These are phyloP conservation scores for Decapterus maruadsi DNA, from an alignment of 2,797 vertebrate species.

Conservation along the genomic window DNA sequence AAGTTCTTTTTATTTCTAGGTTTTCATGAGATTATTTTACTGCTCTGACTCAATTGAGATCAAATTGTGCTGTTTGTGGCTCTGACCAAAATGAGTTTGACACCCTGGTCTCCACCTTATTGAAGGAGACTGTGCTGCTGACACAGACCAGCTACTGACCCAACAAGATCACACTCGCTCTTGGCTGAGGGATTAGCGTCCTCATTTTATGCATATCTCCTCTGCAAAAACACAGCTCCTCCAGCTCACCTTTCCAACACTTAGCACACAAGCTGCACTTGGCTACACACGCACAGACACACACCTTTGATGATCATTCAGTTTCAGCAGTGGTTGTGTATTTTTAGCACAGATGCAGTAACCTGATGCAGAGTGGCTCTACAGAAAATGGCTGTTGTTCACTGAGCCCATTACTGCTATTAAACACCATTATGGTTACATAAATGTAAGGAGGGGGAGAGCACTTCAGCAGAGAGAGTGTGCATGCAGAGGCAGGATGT, in stretches of 20 bases:
- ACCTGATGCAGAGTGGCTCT: slow-evolving; percentile 44
- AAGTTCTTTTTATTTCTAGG: too few species aligned
- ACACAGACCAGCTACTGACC: slow-evolving; percentile 58
- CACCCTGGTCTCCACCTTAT: slow-evolving; percentile 24
- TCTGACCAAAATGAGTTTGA: too few species aligned
- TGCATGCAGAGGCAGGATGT: slow-evolving; percentile 32
- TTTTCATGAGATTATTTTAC: too few species aligned
- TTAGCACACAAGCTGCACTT: slow-evolving; percentile 4
- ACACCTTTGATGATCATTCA: not conserved
- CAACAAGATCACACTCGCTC: slow-evolving; percentile 65
- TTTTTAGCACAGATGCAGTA: slow-evolving; percentile 34
- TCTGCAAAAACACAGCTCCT: slow-evolving; percentile 48
- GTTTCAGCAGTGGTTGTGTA: slow-evolving; percentile 15
- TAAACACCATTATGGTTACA: slow-evolving; percentile 66
- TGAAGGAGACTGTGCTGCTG: slow-evolving; percentile 26
- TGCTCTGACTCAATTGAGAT: too few species aligned
- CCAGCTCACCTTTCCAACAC: slow-evolving; percentile 25
- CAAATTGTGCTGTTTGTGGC: too few species aligned
- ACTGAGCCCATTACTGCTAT: slow-evolving; percentile 66
- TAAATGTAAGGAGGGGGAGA: slow-evolving; percentile 56
- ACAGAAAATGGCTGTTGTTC: slow-evolving; percentile 51
- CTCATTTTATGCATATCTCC: slow-evolving; percentile 47
- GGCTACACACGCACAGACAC: not conserved
- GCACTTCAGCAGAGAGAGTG: slow-evolving; percentile 28
- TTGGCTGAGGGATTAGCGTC: slow-evolving; percentile 51